phyloP scores from a whole-genome alignment of 2,888 invertebrate species.

The Drosophila fungiperda region DNA sequence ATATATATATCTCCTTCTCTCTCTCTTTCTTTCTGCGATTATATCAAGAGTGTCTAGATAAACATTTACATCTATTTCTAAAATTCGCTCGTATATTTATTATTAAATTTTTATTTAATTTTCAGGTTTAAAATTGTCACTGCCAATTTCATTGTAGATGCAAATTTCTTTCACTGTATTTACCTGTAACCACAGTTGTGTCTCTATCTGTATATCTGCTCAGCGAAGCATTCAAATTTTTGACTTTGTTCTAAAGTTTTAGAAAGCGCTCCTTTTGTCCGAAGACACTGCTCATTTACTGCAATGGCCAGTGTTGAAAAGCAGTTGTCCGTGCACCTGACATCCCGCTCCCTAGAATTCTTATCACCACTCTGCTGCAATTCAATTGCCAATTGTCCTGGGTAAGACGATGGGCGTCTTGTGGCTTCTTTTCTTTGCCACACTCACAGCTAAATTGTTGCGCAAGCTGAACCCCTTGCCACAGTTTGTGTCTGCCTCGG shows the following conservation, averaged over 20 bases:
- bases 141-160: neutral
- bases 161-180: slow-evolving; percentile 3
- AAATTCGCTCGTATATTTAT: neutral
- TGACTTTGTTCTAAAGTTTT: slow-evolving; percentile 38
- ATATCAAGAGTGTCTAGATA: neutral
- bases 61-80: neutral
- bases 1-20: neutral
- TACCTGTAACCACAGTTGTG: slow-evolving; percentile 17
- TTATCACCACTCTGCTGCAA: slow-evolving; percentile 11
- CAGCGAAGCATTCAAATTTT: slow-evolving; percentile 43
- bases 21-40: neutral
- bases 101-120: neutral
- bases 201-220: slow-evolving; percentile 23
- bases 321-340: slow-evolving; percentile 43
- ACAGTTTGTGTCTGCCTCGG: slow-evolving; percentile 35
- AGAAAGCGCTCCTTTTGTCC: slow-evolving; percentile 42
- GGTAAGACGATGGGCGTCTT: slow-evolving; percentile 31
- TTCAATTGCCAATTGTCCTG: slow-evolving; percentile 50
- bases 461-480: slow-evolving; percentile 48
- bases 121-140: neutral
- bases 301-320: slow-evolving; percentile 38
- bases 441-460: slow-evolving; percentile 52
- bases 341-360: slow-evolving; percentile 15
- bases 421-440: slow-evolving; percentile 47
- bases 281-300: slow-evolving; percentile 35